Evolutionary conservation across 2,888 invertebrate genomes (phyloP).

Genomic region (Callosobruchus maculatus): DNA sequence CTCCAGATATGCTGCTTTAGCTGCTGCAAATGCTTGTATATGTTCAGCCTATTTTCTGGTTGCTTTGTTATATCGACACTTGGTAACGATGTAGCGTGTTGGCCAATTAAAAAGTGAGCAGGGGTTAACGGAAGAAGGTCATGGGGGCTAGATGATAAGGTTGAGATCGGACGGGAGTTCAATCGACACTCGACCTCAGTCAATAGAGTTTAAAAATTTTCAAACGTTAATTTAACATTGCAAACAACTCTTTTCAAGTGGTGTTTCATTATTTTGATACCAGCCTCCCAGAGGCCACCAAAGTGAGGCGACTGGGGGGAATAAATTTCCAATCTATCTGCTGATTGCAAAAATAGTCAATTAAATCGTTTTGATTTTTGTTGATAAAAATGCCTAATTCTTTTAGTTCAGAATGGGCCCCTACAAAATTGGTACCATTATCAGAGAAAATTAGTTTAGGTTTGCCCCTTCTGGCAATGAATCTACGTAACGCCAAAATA

Average conservation of each 20-base stretch:
- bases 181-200: conserved; percentile 27
- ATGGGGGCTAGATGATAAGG: conserved; percentile 16
- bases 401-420: conserved; percentile 7
- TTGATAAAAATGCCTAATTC: conserved; percentile 9
- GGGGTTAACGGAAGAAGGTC: conserved; percentile 18
- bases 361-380: conserved; percentile 2
- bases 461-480: conserved; percentile 28
- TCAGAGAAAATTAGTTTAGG: conserved; percentile 23
- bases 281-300: conserved; percentile 19
- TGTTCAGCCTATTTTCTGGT: conserved; percentile 7
- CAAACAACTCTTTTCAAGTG: conserved; percentile 22
- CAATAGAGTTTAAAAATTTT: conserved; percentile 28
- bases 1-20: conserved; percentile 6
- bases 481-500: conserved; percentile 23
- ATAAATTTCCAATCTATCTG: conserved; percentile 17
- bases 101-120: conserved; percentile 15
- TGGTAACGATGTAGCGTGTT: conserved; percentile 9
- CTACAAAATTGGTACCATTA: conserved; percentile 26
- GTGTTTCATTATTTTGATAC: conserved; percentile 10
- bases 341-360: not conserved
- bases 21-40: conserved; percentile 1
- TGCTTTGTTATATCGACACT: conserved; percentile 1
- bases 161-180: conserved; percentile 29
- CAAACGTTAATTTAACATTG: conserved; percentile 20
- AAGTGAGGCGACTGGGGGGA: conserved; percentile 18